Base-by-base conservation (phyloP, 2,797 vertebrate species). In the Arrhamphus sclerolepis region DNA sequence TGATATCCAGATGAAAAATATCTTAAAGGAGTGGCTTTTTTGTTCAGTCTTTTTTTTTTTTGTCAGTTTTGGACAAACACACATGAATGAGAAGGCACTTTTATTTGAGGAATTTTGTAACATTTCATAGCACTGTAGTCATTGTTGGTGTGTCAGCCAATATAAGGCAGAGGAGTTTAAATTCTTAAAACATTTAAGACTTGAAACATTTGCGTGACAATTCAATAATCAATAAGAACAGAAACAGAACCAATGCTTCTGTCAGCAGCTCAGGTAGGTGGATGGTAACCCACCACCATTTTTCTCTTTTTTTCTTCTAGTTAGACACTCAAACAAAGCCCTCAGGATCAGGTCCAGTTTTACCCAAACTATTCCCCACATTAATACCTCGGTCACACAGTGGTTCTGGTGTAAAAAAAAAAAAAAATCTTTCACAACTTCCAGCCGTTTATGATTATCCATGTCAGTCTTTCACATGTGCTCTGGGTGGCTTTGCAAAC, bases 401-500 rank as follows among this genome's bases (percentile, higher is more conserved):
- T 16, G 17, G 51, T 24, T 77, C 42, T 21, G 38, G 59, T 46
- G 49, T 55, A 39, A 70, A n/a, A n/a, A n/a, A n/a, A n/a, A n/a
- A n/a, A n/a, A n/a, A n/a, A 74, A 77, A 78, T 78, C 53, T 59
- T 56, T 61, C 26, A 31, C 48, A 52, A 24, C 9, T 3, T 68
- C 54, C 29, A 43, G 39, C 48, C 55, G 18, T 38, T 56, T 52
- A 8, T 44, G 47, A 24, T 29, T 22, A 42, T 40, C 40, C 1
- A 19, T 14, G 29, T 56, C 38, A 13, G 61, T 22, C 14, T 17
- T 48, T 94, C 77, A 98, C 81, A 94, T 87, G 86, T 98, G 98
- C 65, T 95, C 95, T 2, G 98, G 98, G 77, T 98, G 98, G 89
- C 94, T 95, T 88, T 98, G 97, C 76, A 98, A 92, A 70, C 96